Evolutionary conservation across 2,113 vertebrate genomes (phyloP).

Genomic region (Caloenas nicobarica): DNA sequence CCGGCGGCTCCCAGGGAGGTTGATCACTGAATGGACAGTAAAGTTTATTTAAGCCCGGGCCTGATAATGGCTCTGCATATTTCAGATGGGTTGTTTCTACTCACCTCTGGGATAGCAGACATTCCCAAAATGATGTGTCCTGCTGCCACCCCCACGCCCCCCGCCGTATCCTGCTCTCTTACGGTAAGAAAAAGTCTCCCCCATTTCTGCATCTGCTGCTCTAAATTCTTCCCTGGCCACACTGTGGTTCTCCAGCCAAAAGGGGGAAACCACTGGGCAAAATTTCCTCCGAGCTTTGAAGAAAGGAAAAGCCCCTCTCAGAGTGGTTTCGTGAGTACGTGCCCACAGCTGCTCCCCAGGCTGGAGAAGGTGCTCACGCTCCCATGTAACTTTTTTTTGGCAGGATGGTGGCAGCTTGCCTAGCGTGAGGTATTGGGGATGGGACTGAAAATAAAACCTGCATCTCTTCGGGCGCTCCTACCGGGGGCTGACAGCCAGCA

Average conservation of each 20-base stretch:
- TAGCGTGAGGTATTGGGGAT: neutral
- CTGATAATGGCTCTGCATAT: slow-evolving; percentile 79
- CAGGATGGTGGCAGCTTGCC: accelerated
- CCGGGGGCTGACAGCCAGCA: slow-evolving; percentile 36
- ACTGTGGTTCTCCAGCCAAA: neutral
- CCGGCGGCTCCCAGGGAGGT: slow-evolving; percentile 70
- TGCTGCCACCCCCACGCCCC: neutral
- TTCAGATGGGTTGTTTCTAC: slow-evolving; percentile 72
- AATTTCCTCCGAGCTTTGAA: neutral
- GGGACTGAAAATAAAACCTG: slow-evolving; percentile 39
- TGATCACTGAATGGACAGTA: slow-evolving; percentile 77
- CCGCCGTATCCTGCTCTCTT: neutral
- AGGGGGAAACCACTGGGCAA: neutral
- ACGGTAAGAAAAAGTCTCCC: neutral
- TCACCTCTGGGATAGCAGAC: slow-evolving; percentile 62
- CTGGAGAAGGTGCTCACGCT: neutral
- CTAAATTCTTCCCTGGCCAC: accelerated
- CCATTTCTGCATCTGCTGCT: neutral
- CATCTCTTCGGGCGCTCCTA: neutral
- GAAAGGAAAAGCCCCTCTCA: neutral
- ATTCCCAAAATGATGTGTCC: slow-evolving; percentile 48
- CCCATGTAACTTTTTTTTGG: neutral
- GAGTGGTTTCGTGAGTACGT: neutral
- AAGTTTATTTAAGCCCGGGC: slow-evolving; percentile 82
- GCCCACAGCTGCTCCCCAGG: neutral